Percentiles rank a stretch among this genome's conserved stretches.
Conservation (phyloP, 1,140 invertebrate genomes). For the Rhynchophorus ferrugineus region DNA sequence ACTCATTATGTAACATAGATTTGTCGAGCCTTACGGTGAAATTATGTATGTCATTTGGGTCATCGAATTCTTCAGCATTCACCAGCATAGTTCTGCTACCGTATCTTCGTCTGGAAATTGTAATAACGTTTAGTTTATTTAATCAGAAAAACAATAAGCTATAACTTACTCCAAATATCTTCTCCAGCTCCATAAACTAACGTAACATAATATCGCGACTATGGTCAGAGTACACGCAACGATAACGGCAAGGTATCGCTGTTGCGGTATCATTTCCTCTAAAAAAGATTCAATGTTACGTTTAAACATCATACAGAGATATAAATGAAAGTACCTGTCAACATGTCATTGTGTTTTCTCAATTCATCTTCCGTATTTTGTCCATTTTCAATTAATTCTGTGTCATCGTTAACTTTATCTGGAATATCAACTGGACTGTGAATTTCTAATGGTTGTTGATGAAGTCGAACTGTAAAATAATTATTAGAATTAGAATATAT, state of each 20-base stretch:
- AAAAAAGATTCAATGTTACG: slow-evolving; percentile 1
- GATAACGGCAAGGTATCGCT: slow-evolving; percentile 7
- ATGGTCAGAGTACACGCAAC: slow-evolving; percentile 5
- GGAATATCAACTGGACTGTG: slow-evolving; percentile 3
- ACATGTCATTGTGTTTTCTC: slow-evolving; percentile 2
- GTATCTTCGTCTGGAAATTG: slow-evolving; percentile 19
- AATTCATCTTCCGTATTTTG: slow-evolving; percentile 18
- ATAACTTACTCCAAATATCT: slow-evolving; percentile 19
- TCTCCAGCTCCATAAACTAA: slow-evolving; percentile 10
- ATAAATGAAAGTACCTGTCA: slow-evolving; percentile 1
- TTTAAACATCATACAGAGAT: too few species aligned
- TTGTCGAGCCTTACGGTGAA: slow-evolving; percentile 25
- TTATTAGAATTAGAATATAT: too few species aligned
- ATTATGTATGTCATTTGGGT: slow-evolving; percentile 16
- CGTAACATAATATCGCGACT: slow-evolving; percentile 9
- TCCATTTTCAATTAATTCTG: slow-evolving; percentile 14
- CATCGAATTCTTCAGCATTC: slow-evolving; percentile 14
- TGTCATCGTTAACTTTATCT: slow-evolving; percentile 9
- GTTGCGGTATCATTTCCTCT: neutral
- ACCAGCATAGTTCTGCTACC: slow-evolving; percentile 21
- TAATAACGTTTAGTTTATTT: neutral
- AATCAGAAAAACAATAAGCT: neutral
- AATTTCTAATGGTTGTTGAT: slow-evolving; percentile 12
- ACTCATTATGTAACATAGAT: too few species aligned
- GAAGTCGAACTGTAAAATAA: neutral